Evolutionary conservation across 2,888 invertebrate species (phyloP).

Genomic region (Lymantria dispar): DNA sequence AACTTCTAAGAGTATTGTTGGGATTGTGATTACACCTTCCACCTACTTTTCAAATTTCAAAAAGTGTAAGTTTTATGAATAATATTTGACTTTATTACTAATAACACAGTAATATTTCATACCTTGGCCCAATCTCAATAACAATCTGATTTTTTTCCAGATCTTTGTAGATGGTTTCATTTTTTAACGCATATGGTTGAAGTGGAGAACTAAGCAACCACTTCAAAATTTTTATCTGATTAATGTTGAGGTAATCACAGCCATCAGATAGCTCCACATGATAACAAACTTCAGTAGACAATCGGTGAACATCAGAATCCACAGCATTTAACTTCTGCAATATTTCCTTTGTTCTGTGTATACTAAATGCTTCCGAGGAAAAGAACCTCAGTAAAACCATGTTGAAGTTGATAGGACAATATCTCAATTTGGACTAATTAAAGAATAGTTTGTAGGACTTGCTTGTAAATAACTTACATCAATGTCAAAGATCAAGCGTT

Average conservation of each 20-base stretch:
- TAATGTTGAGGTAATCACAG: slow-evolving; percentile 74
- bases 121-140: slow-evolving; percentile 96
- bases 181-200: slow-evolving; percentile 81
- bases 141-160: slow-evolving; percentile 68
- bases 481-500: slow-evolving; percentile 71
- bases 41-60: not conserved
- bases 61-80: not conserved
- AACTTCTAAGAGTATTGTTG: too few species aligned
- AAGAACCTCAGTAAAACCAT: slow-evolving; percentile 85
- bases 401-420: slow-evolving; percentile 29
- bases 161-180: slow-evolving; percentile 73
- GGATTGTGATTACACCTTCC: too few species aligned
- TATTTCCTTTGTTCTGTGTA: slow-evolving; percentile 82
- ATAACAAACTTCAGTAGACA: slow-evolving; percentile 91
- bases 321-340: slow-evolving; percentile 77
- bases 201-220: slow-evolving; percentile 92
- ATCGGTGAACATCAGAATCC: slow-evolving; percentile 66
- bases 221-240: slow-evolving; percentile 85
- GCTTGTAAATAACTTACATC: slow-evolving; percentile 61
- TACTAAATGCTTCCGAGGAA: slow-evolving; percentile 83
- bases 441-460: slow-evolving; percentile 23
- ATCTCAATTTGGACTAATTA: slow-evolving; percentile 39
- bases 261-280: slow-evolving; percentile 85
- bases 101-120: not conserved
- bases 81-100: not conserved